Conservation (phyloP, 1,140 invertebrate species). For the Aphelenchoides fujianensis region DNA sequence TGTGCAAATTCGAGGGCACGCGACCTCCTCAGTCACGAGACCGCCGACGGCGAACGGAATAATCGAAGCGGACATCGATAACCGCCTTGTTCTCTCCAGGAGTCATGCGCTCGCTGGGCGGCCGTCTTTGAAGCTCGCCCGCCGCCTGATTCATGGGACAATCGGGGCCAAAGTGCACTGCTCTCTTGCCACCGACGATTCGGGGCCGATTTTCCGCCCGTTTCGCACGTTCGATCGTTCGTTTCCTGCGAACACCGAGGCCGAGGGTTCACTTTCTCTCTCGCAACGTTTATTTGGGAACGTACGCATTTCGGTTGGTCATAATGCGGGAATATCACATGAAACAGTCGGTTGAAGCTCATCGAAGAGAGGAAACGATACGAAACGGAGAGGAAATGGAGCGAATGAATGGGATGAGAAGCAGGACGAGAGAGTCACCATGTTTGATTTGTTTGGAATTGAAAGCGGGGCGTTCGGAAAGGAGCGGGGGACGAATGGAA, state of each 20-base stretch:
- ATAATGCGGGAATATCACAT: background rate
- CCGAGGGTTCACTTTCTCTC: too few species aligned
- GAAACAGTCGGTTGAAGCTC: constrained; percentile 1
- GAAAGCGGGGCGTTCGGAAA: background rate
- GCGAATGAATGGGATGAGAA: too few species aligned
- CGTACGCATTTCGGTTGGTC: background rate
- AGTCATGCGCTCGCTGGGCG: background rate
- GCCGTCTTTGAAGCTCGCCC: background rate
- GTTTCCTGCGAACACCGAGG: too few species aligned
- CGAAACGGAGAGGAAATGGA: constrained; percentile 1
- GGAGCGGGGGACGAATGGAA: background rate
- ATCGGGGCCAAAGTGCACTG: background rate
- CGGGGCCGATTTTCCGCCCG: background rate
- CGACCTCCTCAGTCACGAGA: too few species aligned
- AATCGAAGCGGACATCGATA: too few species aligned
- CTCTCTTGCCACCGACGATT: background rate
- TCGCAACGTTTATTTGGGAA: background rate
- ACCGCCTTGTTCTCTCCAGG: too few species aligned
- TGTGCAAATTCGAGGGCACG: too few species aligned
- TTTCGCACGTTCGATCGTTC: background rate
- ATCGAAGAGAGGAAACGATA: background rate
- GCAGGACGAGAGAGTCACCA: too few species aligned
- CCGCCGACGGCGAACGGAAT: too few species aligned
- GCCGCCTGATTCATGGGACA: background rate
- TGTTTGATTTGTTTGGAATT: constrained; percentile 6